Evolutionary conservation across 2,888 invertebrate genomes (phyloP), one percentile per base, ranked within the genome.

Genomic region (Ennomos fuscantarius): DNA sequence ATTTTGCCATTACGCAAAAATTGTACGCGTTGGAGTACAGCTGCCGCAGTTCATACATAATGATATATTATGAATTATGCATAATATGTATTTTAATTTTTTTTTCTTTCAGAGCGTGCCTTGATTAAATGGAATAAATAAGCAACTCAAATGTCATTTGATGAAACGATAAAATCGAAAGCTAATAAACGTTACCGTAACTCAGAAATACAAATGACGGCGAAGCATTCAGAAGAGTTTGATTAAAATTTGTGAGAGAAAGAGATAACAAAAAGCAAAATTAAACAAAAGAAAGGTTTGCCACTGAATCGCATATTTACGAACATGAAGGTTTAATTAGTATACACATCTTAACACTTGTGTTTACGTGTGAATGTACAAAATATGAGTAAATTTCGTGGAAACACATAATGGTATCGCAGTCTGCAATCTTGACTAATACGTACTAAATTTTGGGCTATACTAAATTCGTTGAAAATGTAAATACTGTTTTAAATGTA

Each of bases 391-490:
- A 65, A 66, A 76, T 65, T 85, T 82, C 86, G 68, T 73, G 74
- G 84, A 86, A 84, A 62, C 70, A 63, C 56, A 56, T 46, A 24
- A 67, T 66, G 69, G 75, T 84, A 86, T 86, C 86, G 63, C 53
- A 52, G 85, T 83, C 86, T 84, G 81, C 77, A 76, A 86, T 86
- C 86, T 79, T 70, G 72, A 74, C 72, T 73, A 73, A 81, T 70
- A 70, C 65, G 65, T 60, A 65, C 67, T 67, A 63, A 63, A 63
- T 76, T 75, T 77, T 69, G 65, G 73, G 74, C 76, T 67, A 73
- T 59, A 59, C 56, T 9, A 43, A 56, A 61, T 64, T 56, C 53
- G 43, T 52, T 62, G 55, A 52, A 62, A 48, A 39, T 53, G 48
- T 55, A 62, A 66, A 60, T 55, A 33, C 39, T 33, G 1, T 49